Evolutionary conservation across 2,797 vertebrate genomes (phyloP).

Genomic region (Podarcis lilfordi): DNA sequence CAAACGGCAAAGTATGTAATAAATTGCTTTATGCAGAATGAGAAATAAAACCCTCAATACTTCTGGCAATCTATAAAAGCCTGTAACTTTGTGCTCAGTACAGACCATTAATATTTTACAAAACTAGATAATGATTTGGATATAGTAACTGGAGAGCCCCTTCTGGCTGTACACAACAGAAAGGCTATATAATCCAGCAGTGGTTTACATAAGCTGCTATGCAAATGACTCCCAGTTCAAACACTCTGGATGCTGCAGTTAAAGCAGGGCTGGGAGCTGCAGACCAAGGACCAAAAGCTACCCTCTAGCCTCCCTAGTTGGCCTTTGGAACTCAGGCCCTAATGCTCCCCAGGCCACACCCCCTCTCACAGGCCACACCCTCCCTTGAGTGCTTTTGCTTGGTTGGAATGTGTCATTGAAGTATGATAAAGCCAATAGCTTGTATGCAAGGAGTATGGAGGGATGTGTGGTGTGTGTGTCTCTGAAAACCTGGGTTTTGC

Average conservation of each 20-base stretch:
- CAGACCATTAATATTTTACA: slow-evolving; percentile 4
- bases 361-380: too few relatives aligned
- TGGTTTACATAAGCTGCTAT: neutral
- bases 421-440: too few relatives aligned
- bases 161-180: neutral
- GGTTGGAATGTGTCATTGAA: too few relatives aligned
- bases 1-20: slow-evolving; percentile 16
- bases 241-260: neutral
- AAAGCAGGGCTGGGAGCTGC: neutral
- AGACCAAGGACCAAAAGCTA: too few relatives aligned
- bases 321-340: too few relatives aligned
- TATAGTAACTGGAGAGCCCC: neutral
- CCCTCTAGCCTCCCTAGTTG: too few relatives aligned
- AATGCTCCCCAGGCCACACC: too few relatives aligned
- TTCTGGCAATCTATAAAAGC: slow-evolving; percentile 16
- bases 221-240: too few relatives aligned
- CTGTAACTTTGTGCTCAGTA: slow-evolving; percentile 3
- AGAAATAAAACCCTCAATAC: slow-evolving; percentile 17
- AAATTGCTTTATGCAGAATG: slow-evolving; percentile 21
- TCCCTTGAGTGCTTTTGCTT: too few relatives aligned
- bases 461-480: too few relatives aligned
- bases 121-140: neutral
- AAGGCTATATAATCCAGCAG: neutral
- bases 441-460: too few relatives aligned
- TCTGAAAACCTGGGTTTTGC: too few relatives aligned